Evolutionary conservation across 2,888 invertebrate species (phyloP), one percentile per base, ranked within the genome.

Genomic region (Litoditis marina): DNA sequence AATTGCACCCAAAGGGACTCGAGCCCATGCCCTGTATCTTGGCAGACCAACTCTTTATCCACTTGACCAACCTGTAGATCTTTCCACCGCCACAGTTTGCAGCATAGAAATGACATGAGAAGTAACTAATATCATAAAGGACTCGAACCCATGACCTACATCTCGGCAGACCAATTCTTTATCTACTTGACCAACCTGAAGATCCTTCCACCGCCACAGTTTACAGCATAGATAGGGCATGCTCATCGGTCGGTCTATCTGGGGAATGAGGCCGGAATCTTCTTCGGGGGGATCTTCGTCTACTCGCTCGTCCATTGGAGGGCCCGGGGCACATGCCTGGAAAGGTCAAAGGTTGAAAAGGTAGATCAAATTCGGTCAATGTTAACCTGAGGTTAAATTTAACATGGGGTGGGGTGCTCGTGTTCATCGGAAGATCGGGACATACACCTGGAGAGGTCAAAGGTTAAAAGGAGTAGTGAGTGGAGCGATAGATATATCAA

Each of bases 151-250:
- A 39, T 39, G 39, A 11, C 11, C n/a, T 13, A 39, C n/a, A 16
- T 11, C n/a, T 39, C n/a, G 39, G 11, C 39, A 39, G 39, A 39
- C 11, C 39, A 44, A 8, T 44, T 44, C 19, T n/a, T n/a, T 22
- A 44, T 22, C 25, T 22, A 52, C 13, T 11, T 19, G 25, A 13
- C 44, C n/a, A 27, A 78, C 78, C 63, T 80, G 80, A 19, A 80
- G 67, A 55, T 80, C 80, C 51, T 76, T 77, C 80, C 80, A 80
- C 49, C 81, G 62, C 81, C 81, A 81, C 68, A 81, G 69, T 63
- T 81, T 81, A 59, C 81, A 81, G 60, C 81, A 81, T 8, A 81
- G 64, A 52, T 81, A 81, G 32, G 81, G 81, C 81, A 81, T 81
- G 60, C 73, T 71, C 79, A 79, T 79, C 16, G 79, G 79, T 44